Percentiles rank a stretch among this genome's conserved stretches.
Conservation (phyloP, 2,888 invertebrate species). For the Hypena proboscidalis region DNA sequence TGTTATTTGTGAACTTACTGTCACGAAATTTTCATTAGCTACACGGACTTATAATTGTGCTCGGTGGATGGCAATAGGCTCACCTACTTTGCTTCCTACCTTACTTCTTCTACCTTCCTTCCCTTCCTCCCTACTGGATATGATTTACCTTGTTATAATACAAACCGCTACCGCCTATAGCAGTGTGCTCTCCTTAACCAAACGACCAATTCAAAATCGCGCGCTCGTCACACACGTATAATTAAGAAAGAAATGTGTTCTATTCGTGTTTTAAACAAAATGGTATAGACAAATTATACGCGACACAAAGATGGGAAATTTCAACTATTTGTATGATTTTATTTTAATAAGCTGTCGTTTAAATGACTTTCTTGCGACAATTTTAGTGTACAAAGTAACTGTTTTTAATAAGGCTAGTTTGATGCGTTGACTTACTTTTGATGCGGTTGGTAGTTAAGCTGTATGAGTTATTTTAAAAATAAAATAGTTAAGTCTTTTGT, state of each 20-base stretch:
- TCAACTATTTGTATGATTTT: conserved; percentile 26
- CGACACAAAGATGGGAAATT: conserved; percentile 45
- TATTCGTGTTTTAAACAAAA: conserved; percentile 64
- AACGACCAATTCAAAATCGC: conserved; percentile 29
- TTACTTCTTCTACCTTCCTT: too few relatives aligned
- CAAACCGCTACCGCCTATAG: conserved; percentile 15
- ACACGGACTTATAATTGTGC: too few relatives aligned
- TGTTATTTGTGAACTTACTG: too few relatives aligned
- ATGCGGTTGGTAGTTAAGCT: background rate
- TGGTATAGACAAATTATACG: conserved; percentile 47
- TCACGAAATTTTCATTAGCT: too few relatives aligned
- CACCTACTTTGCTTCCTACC: too few relatives aligned
- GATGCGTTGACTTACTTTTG: conserved; percentile 9
- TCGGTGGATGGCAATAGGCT: too few relatives aligned
- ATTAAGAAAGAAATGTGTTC: conserved; percentile 66
- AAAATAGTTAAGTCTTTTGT: too few relatives aligned
- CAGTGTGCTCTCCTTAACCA: conserved; percentile 10
- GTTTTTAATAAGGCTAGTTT: conserved; percentile 38
- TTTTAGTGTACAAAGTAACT: conserved; percentile 32
- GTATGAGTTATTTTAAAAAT: too few relatives aligned
- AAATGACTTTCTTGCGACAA: conserved; percentile 28
- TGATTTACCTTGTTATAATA: background rate
- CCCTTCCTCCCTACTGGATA: too few relatives aligned
- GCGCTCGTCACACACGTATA: conserved; percentile 40
- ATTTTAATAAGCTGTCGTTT: conserved; percentile 31